phyloP scores from a whole-genome alignment of 2,888 invertebrate genomes.

The Clostera curtula region DNA sequence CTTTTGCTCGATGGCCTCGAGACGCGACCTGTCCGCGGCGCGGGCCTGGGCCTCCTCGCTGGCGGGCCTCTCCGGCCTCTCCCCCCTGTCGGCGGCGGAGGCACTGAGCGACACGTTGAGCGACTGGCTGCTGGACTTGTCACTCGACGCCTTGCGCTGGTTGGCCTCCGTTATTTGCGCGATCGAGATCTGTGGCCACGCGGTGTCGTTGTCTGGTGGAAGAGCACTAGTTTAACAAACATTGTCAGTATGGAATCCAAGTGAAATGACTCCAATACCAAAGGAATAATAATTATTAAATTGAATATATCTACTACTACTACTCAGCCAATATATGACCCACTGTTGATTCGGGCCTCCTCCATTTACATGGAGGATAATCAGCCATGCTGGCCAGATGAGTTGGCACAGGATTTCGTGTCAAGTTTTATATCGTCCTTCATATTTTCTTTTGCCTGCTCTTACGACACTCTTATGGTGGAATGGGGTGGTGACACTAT shows the following conservation, averaged over 20 bases:
- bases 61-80: conserved; percentile 18
- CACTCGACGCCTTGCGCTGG: conserved; percentile 57
- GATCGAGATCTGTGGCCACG: conserved; percentile 64
- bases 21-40: conserved; percentile 9
- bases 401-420: no score
- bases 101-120: conserved; percentile 26
- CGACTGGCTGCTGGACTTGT: conserved; percentile 46
- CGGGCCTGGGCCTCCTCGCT: conserved; percentile 12
- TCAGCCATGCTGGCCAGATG: no score
- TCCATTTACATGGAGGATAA: no score
- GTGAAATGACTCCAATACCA: no score
- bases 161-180: conserved; percentile 61
- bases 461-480: no score
- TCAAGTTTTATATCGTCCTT: no score
- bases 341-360: no score
- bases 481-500: no score
- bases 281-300: no score
- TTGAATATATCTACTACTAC: no score
- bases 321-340: no score
- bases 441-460: no score
- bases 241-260: neutral
- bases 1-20: conserved; percentile 43
- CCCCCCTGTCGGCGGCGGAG: conserved; percentile 7
- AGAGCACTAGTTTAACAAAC: conserved; percentile 3
- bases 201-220: conserved; percentile 44